Conservation (phyloP, 2,113 vertebrate species). For the Notothenia rossii region DNA sequence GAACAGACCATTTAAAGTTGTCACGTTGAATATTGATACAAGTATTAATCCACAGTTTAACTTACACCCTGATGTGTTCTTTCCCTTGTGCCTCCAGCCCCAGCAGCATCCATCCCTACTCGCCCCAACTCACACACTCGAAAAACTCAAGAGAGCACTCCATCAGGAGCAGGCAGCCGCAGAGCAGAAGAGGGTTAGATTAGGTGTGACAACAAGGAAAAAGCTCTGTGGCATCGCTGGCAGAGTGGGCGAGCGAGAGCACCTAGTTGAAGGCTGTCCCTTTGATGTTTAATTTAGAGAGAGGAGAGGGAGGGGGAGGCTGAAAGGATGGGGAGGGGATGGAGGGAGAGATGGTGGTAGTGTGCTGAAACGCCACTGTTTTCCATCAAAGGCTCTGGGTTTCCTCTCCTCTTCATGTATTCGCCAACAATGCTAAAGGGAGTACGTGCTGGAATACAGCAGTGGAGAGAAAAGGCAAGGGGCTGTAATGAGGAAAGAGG, state of each 20-base stretch:
- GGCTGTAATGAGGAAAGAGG: neutral
- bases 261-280: slow-evolving; percentile 63
- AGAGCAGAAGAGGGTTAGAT: slow-evolving; percentile 46
- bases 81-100: neutral
- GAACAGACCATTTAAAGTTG: neutral
- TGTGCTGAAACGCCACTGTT: slow-evolving; percentile 68
- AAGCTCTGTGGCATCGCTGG: slow-evolving; percentile 54
- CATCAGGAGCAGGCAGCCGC: slow-evolving; percentile 41
- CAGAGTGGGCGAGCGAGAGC: slow-evolving; percentile 46
- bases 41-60: slow-evolving; percentile 4
- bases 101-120: neutral
- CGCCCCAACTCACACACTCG: slow-evolving; percentile 28
- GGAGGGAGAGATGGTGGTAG: slow-evolving; percentile 41
- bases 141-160: slow-evolving; percentile 66
- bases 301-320: neutral
- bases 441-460: slow-evolving; percentile 18
- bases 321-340: slow-evolving; percentile 27
- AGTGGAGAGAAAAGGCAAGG: slow-evolving; percentile 4
- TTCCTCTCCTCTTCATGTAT: slow-evolving; percentile 64
- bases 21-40: neutral
- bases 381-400: slow-evolving; percentile 68
- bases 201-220: slow-evolving; percentile 65
- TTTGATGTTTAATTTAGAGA: slow-evolving; percentile 79
- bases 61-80: neutral
- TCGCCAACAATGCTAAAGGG: slow-evolving; percentile 55